phyloP scores from a whole-genome alignment of 2,888 invertebrate species.

The Mactromeris polynyma region DNA sequence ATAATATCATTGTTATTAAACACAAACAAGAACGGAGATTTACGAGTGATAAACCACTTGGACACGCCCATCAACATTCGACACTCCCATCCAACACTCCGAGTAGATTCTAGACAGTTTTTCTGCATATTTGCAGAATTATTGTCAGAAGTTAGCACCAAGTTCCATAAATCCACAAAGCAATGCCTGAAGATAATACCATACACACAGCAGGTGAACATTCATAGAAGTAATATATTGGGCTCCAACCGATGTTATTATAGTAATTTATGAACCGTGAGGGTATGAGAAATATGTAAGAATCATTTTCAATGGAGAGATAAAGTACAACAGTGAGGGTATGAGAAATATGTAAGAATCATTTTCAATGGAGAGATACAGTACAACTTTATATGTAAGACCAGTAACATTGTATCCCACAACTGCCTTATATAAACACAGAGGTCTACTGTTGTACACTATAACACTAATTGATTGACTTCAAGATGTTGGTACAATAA shows the following conservation, averaged over 20 bases:
- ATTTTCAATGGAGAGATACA: background rate
- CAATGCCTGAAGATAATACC: background rate
- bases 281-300: background rate
- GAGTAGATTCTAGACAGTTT: background rate
- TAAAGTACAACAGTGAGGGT: background rate
- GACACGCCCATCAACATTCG: background rate
- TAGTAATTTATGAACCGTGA: background rate
- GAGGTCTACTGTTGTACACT: too few relatives aligned
- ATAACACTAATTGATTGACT: too few relatives aligned
- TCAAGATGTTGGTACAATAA: too few relatives aligned
- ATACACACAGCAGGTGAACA: background rate
- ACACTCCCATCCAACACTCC: background rate
- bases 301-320: background rate
- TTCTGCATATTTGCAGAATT: background rate
- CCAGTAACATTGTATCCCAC: background rate
- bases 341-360: background rate
- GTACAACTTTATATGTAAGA: background rate
- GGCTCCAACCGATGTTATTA: background rate
- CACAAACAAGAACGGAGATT: background rate
- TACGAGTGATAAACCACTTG: background rate
- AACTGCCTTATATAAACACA: background rate
- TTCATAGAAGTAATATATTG: background rate
- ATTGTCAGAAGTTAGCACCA: background rate
- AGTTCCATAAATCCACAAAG: background rate
- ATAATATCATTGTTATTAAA: background rate